Conservation (phyloP, 2,113 vertebrate species). For the Dicerorhinus sumatrensis region DNA sequence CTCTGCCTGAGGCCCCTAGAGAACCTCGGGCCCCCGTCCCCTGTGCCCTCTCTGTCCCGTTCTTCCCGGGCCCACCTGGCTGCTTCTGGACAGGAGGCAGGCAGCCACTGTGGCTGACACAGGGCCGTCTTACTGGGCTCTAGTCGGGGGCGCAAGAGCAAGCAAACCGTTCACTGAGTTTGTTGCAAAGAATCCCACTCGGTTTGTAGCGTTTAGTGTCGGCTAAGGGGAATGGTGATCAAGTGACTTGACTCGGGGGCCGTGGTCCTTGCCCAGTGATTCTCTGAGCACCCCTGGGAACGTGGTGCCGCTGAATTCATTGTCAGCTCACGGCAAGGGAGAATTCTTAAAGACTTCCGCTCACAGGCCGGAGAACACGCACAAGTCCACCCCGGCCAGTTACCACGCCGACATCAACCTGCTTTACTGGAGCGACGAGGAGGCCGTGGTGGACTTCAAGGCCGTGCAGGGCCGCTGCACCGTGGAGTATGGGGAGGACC, state of each 20-base stretch:
- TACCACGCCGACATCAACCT: slow-evolving; percentile 97
- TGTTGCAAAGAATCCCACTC: neutral
- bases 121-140: neutral
- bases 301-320: neutral
- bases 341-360: neutral
- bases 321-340: neutral
- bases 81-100: neutral
- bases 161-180: neutral
- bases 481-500: slow-evolving; percentile 95
- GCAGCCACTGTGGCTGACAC: neutral
- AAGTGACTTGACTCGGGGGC: neutral
- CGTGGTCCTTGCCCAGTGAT: neutral
- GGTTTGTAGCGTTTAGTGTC: neutral
- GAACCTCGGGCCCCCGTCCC: neutral
- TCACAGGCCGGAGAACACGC: slow-evolving; percentile 95
- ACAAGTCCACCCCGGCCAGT: slow-evolving; percentile 93
- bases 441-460: slow-evolving; percentile 90
- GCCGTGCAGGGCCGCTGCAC: slow-evolving; percentile 93
- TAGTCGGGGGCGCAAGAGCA: neutral
- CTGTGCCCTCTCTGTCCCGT: neutral
- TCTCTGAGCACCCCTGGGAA: neutral
- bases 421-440: slow-evolving; percentile 97
- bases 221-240: neutral
- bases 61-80: neutral
- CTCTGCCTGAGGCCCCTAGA: neutral